phyloP scores from a whole-genome alignment of 2,113 vertebrate species.

The Melanerpes formicivorus region DNA sequence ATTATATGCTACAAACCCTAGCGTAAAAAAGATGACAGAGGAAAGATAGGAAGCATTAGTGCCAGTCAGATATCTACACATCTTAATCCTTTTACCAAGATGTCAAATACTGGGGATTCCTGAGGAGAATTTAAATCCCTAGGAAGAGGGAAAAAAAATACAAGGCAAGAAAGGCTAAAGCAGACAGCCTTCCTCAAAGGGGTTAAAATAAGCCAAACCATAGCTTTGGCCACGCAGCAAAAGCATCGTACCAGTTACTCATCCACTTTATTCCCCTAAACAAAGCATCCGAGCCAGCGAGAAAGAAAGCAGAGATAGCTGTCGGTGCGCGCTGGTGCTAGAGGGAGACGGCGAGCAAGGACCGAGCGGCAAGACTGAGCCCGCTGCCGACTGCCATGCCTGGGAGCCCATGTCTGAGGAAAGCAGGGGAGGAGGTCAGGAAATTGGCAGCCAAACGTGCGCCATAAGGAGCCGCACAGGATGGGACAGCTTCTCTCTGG shows the following conservation, averaged over 20 bases:
- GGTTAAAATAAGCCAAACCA: background rate
- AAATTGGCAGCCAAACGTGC: background rate
- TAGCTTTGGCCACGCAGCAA: background rate
- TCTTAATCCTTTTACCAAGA: conserved; percentile 25
- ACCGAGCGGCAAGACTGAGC: conserved; percentile 7
- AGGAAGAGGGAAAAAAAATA: background rate
- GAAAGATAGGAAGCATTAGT: background rate
- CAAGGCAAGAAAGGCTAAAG: background rate
- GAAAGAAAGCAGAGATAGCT: background rate
- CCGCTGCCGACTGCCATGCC: background rate
- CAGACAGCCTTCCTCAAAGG: background rate
- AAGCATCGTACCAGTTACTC: background rate
- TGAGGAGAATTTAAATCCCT: background rate
- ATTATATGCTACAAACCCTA: background rate
- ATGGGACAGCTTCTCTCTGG: conserved; percentile 5
- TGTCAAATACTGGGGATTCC: background rate
- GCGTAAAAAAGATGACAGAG: background rate
- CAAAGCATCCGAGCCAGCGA: background rate
- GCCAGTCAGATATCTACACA: background rate
- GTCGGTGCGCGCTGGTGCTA: background rate
- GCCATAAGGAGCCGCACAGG: conserved; percentile 1
- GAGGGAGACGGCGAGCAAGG: background rate
- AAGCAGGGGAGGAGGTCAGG: background rate
- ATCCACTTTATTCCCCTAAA: background rate
- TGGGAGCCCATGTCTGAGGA: background rate